A percentile compares a stretch with the other conserved stretches of the same genome.
Conservation (phyloP, 2,113 vertebrate species). For the Ciconia stormi region DNA sequence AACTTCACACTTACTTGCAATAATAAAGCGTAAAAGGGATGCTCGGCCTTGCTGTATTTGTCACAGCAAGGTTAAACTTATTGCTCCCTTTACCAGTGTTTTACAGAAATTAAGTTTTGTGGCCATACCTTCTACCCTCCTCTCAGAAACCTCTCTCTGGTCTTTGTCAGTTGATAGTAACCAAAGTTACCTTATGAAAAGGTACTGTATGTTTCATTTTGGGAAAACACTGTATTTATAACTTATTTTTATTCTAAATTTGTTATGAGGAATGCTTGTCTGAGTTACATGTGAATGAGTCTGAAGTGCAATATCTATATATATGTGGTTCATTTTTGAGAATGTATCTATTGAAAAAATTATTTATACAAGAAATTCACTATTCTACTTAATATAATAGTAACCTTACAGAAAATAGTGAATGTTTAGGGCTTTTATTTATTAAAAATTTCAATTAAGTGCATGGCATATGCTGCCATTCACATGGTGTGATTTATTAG, state of each 20-base stretch:
- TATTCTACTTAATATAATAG: conserved; percentile 47
- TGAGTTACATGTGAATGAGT: conserved; percentile 56
- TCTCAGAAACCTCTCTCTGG: neutral
- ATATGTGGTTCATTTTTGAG: conserved; percentile 61
- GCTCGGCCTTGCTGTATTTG: neutral
- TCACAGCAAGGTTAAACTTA: neutral
- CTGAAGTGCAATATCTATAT: conserved; percentile 72
- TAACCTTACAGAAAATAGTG: conserved; percentile 41
- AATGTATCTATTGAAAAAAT: conserved; percentile 52
- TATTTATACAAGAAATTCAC: conserved; percentile 51
- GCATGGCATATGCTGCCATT: conserved; percentile 55
- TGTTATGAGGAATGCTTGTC: conserved; percentile 60
- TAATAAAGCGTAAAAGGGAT: neutral
- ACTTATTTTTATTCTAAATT: conserved; percentile 48
- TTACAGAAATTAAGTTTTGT: neutral
- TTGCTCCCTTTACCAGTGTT: neutral
- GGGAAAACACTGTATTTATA: conserved; percentile 58
- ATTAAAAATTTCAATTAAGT: conserved; percentile 10
- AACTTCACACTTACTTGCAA: conserved; percentile 26
- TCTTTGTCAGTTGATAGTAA: conserved; percentile 36
- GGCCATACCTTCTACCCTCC: neutral
- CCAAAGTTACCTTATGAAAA: conserved; percentile 57
- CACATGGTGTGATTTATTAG: conserved; percentile 10
- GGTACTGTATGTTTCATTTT: conserved; percentile 45
- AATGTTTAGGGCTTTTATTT: conserved; percentile 57